Evolutionary conservation across 1,140 invertebrate genomes (phyloP), one percentile per base, ranked within the genome.

Genomic region (Temnothorax longispinosus): DNA sequence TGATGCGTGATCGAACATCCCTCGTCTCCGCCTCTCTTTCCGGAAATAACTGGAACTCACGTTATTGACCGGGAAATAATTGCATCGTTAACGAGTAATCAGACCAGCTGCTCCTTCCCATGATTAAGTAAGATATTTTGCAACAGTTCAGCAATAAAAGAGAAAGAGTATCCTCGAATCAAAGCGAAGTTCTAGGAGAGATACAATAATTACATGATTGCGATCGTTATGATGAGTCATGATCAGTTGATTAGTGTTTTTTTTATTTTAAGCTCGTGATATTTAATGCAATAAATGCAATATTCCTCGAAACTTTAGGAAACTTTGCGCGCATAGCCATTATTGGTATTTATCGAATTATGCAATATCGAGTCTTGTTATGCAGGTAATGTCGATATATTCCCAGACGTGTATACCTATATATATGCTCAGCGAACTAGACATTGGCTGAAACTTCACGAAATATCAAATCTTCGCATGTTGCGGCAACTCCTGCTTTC

Each of bases 1-100:
- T 50, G 50, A 69, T 71, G 84, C 52, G 78, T 87, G 62, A 87
- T 87, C 69, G 38, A 89, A 21, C 38, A 58, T 44, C 13, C 15
- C 52, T n/a, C 76, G 10, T 87, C 58, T 87, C 67, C 18, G 41
- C 32, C 10, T 21, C 35, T n/a, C 21, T 27, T 21, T 13, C 38
- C 35, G 71, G 44, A 77, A 74, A 86, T 82, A 82, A 41, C 56
- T 41, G 56, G 38, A 82, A 84, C 32, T 89, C 76, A 38, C 77
- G 38, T 89, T 89, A 90, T 77, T 47, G 88, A 88, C 54, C 35
- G 71, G 27, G 82, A 77, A 90, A 89, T 89, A 89, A 90, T 89
- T 87, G 60, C 71, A 38, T 84, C 88, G 50, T 87, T 90, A 90
- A 89, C 65, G 71, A 76, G 52, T 82, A 71, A 78, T 88, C 71